These are phyloP conservation scores for Acanthacorydalis orientalis DNA, from an alignment of 2,888 invertebrate species.

Conservation along the genomic window DNA sequence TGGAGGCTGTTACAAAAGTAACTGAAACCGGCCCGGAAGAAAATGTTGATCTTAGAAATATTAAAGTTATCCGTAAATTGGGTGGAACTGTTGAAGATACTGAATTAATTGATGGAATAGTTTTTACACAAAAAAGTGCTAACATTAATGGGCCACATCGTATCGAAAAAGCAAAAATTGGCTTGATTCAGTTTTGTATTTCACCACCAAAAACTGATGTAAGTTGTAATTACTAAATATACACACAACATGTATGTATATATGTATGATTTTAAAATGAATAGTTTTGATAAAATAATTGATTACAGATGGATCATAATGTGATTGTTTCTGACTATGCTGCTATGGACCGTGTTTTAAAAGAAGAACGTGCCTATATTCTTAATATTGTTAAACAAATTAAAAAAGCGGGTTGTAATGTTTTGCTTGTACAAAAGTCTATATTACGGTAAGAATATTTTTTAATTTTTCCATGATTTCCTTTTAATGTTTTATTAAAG, in stretches of 20 bases:
- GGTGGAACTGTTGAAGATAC: slow-evolving; percentile 98
- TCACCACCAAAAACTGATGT: slow-evolving; percentile 99
- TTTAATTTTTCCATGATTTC: too few relatives aligned
- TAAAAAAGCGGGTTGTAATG: slow-evolving; percentile 96
- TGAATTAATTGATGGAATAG: slow-evolving; percentile 85
- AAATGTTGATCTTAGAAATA: slow-evolving; percentile 81
- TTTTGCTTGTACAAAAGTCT: slow-evolving; percentile 76
- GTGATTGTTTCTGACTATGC: slow-evolving; percentile 95
- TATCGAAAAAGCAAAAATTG: slow-evolving; percentile 96
- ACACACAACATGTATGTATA: too few relatives aligned
- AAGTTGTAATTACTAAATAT: slow-evolving; percentile 22
- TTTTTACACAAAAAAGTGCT: slow-evolving; percentile 77
- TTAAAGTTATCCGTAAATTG: slow-evolving; percentile 91
- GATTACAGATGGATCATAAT: slow-evolving; percentile 76
- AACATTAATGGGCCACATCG: slow-evolving; percentile 84
- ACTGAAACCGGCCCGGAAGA: slow-evolving; percentile 45
- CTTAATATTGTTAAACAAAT: slow-evolving; percentile 97
- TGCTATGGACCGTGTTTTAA: slow-evolving; percentile 97
- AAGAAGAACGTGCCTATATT: slow-evolving; percentile 95
- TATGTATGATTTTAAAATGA: neutral
- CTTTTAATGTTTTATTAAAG: too few relatives aligned
- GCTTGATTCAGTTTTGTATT: slow-evolving; percentile 97
- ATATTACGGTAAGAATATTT: slow-evolving; percentile 41
- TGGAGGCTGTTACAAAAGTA: slow-evolving; percentile 86
- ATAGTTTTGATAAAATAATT: neutral